Evolutionary conservation across 2,888 invertebrate species (phyloP), one percentile per base, ranked within the genome.

Genomic region (Eugnorisma glareosa): DNA sequence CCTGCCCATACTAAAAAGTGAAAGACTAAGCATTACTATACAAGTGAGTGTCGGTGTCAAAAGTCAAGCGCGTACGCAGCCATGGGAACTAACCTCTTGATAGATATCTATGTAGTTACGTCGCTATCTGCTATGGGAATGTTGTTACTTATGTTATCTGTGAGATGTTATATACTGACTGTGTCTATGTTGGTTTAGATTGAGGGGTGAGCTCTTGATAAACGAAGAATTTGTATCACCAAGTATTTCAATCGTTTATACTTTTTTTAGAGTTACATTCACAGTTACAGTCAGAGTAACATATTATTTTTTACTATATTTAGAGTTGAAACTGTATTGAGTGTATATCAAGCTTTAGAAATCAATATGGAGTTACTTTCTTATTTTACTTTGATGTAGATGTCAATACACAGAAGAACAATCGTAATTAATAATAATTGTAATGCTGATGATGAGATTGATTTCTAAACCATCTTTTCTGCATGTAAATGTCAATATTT

Each of bases 81-180:
- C 72, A 81, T 86, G 86, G 82, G 89, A 86, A 86, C 87, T 40
- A 66, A 75, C 82, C 82, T 80, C 81, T 88, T 76, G 84, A 86
- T 86, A 74, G 43, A 64, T 73, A 86, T 81, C 77, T 77, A 67
- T 69, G 74, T 51, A 43, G 66, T 77, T 75, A 73, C 67, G 68
- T 57, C 15, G 63, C 35, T 21, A 48, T 51, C 72, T 54, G 35
- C 28, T 73, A 75, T 81, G 87, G 87, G 85, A 86, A 83, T 75
- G 74, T 75, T 83, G 79, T 59, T 35, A 78, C 11, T 66, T 67
- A 48, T 67, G 54, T 75, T 77, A 76, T 67, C 83, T 82, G 31
- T 35, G 21, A 45, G n/a, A 18, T 59, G 28, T 69, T 28, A 1
- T 61, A 37, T 68, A 21, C 28, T 57, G 45, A 21, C n/a, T 63